These are phyloP conservation scores for Phenganax subtilis DNA, from an alignment of 92 coral and sea anemone genomes.

Conservation along the genomic window DNA sequence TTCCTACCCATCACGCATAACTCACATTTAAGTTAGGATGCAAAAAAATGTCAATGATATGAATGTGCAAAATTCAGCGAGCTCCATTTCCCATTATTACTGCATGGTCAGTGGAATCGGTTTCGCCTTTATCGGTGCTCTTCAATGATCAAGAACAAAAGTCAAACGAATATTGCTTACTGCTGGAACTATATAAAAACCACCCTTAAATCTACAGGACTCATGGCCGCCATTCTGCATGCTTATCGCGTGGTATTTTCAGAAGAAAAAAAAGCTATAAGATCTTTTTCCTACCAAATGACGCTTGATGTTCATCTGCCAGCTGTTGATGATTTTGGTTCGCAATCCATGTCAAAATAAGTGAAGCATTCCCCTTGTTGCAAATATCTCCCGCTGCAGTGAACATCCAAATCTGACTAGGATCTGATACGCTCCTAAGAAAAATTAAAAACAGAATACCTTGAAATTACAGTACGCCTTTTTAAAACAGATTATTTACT, in stretches of 20 bases:
- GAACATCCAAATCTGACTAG: slow-evolving; percentile 78
- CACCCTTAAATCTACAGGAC: no score
- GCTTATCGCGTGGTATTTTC: background rate
- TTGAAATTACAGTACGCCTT: background rate
- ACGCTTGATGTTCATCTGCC: background rate
- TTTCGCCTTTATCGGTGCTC: no score
- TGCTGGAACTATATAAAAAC: no score
- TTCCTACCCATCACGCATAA: no score
- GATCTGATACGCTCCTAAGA: slow-evolving; percentile 52
- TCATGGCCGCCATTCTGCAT: background rate
- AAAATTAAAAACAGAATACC: background rate
- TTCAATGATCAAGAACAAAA: no score
- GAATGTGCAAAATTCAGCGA: no score
- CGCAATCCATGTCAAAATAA: slow-evolving; percentile 52
- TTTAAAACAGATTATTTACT: background rate
- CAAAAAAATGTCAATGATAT: no score
- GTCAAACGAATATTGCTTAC: no score
- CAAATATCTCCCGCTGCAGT: slow-evolving; percentile 85
- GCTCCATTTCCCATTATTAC: no score
- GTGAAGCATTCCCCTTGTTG: slow-evolving; percentile 68
- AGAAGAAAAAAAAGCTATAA: background rate
- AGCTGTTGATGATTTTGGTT: background rate
- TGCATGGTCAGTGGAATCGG: no score
- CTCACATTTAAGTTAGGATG: no score
- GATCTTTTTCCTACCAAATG: background rate